These are phyloP conservation scores for Drosophila cyrtoloma DNA, from an alignment of 2,888 invertebrate genomes.

Conservation along the genomic window DNA sequence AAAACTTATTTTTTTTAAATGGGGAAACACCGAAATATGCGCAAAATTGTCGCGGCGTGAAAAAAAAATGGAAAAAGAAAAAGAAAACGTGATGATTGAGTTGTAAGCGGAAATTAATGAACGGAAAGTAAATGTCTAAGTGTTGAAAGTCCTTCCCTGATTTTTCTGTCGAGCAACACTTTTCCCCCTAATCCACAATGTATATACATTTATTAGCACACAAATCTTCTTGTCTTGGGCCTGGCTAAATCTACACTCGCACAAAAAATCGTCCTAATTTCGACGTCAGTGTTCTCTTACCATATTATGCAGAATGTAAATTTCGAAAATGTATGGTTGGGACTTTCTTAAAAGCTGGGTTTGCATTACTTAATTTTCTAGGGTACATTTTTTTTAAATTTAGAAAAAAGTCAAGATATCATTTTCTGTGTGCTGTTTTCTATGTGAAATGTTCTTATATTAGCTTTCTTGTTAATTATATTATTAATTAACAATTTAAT, in stretches of 20 bases:
- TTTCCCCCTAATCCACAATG: constrained; percentile 24
- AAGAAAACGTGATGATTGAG: constrained; percentile 65
- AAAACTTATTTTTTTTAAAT: neutral
- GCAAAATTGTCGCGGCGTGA: constrained; percentile 46
- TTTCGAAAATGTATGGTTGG: neutral
- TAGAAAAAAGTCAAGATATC: neutral
- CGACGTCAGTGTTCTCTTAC: neutral
- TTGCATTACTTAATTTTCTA: neutral
- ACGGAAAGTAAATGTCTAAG: constrained; percentile 75
- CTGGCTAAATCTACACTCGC: constrained; percentile 4
- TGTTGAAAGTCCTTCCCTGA: constrained; percentile 27
- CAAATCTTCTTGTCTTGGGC: constrained; percentile 45
- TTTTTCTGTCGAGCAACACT: constrained; percentile 34
- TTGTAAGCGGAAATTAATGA: constrained; percentile 78
- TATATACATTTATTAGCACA: constrained; percentile 42
- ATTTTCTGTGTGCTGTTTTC: neutral
- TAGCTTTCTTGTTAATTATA: neutral
- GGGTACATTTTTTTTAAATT: neutral
- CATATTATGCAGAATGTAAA: neutral
- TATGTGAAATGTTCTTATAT: neutral
- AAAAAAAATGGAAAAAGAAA: constrained; percentile 18
- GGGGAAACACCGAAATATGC: constrained; percentile 48
- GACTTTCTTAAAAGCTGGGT: neutral
- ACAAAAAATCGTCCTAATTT: neutral
- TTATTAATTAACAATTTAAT: neutral